A percentile compares a stretch with the other conserved stretches of the same genome.
These are phyloP conservation scores for Coryphaenoides rupestris DNA, from an alignment of 2,113 vertebrate genomes.

Conservation along the genomic window DNA sequence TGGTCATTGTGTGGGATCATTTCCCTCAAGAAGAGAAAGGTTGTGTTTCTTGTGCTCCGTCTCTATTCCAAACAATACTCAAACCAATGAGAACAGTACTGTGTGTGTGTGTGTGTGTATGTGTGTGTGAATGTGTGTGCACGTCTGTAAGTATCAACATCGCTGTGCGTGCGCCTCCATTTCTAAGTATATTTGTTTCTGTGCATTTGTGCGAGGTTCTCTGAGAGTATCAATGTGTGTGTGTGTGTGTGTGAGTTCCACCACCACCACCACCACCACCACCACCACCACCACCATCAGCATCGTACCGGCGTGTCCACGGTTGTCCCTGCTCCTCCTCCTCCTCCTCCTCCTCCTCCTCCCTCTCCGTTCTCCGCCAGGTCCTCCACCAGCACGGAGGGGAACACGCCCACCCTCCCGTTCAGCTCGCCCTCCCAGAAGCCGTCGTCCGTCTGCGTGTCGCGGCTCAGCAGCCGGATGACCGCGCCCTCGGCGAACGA, in stretches of 20 bases:
- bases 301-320: constrained; percentile 47
- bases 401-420: constrained; percentile 89
- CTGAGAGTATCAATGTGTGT: background rate
- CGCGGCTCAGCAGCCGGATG: constrained; percentile 92
- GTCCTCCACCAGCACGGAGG: constrained; percentile 92
- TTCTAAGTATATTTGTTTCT: too few species aligned
- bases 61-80: too few species aligned
- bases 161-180: too few species aligned
- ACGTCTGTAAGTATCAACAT: background rate
- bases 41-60: background rate
- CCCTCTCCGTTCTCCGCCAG: constrained; percentile 78
- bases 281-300: background rate
- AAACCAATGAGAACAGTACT: background rate
- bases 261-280: background rate
- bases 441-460: constrained; percentile 95
- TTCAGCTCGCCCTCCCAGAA: constrained; percentile 98
- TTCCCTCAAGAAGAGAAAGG: too few species aligned
- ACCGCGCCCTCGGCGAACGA: constrained; percentile 93
- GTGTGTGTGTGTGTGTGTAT: background rate
- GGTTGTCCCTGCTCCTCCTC: constrained; percentile 13
- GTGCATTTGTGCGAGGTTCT: background rate
- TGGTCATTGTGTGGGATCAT: too few species aligned
- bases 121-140: background rate
- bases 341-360: constrained; percentile 71
- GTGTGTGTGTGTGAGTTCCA: constrained; percentile 1